Evolutionary conservation across 2,797 vertebrate genomes (phyloP).

Genomic region (Podargus strigoides): DNA sequence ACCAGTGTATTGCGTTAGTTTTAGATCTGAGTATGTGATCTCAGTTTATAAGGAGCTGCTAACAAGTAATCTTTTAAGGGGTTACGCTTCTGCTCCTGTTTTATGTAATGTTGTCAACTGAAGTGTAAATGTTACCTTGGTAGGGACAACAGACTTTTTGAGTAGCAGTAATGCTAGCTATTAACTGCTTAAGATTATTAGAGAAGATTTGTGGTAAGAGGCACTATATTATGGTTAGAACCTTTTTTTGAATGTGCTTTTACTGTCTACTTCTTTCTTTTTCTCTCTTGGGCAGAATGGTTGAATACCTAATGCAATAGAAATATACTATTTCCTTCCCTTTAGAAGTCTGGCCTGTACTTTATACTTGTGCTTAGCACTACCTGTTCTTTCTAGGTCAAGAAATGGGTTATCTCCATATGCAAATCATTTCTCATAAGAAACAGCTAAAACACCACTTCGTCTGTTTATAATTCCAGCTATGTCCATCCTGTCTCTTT

Average conservation of each 20-base stretch:
- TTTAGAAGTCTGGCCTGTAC: neutral
- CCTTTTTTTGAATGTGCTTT: neutral
- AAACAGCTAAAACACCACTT: neutral
- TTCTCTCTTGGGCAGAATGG: neutral
- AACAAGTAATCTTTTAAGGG: neutral
- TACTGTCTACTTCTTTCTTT: neutral
- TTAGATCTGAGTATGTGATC: neutral
- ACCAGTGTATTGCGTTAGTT: neutral
- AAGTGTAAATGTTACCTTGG: neutral
- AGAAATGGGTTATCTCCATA: neutral
- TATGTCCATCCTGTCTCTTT: neutral
- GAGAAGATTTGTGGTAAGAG: neutral
- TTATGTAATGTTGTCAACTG: neutral
- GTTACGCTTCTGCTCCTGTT: neutral
- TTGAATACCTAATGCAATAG: neutral
- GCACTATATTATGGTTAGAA: neutral
- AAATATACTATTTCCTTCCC: neutral
- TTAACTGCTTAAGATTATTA: neutral
- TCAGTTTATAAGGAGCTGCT: neutral
- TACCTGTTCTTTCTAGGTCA: neutral
- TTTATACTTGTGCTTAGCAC: neutral
- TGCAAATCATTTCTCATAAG: neutral
- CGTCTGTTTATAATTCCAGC: neutral
- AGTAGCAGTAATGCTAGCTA: neutral
- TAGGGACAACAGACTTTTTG: neutral